Evolutionary conservation across 1,140 invertebrate species (phyloP).

Genomic region (Solenopsis fugax): DNA sequence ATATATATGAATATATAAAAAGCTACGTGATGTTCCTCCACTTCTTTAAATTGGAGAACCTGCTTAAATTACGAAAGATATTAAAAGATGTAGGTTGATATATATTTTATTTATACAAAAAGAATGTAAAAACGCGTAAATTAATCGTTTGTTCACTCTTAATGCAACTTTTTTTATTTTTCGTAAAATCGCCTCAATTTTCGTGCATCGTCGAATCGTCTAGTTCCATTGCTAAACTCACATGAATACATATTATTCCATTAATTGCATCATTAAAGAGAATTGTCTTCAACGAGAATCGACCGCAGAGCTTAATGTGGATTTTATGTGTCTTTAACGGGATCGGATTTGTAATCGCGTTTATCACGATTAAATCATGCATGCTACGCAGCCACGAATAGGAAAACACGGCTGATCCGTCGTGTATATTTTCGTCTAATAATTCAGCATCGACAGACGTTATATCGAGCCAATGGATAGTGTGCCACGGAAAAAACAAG

Average conservation of each 20-base stretch:
- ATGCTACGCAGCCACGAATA: conserved; percentile 5
- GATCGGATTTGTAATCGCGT: conserved; percentile 45
- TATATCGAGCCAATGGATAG: conserved; percentile 9
- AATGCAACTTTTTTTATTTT: not conserved
- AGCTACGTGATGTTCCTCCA: too few relatives aligned
- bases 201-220: not conserved
- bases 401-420: conserved; percentile 37
- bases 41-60: too few relatives aligned
- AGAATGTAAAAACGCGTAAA: not conserved
- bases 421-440: conserved; percentile 54
- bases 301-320: conserved; percentile 14
- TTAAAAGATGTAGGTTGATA: not conserved
- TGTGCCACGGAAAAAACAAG: not conserved
- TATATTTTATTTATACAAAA: not conserved
- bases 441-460: conserved; percentile 26
- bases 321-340: conserved; percentile 51
- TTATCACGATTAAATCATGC: conserved; percentile 50
- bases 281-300: conserved; percentile 21
- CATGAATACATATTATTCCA: conserved; percentile 18
- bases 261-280: conserved; percentile 26
- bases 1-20: too few relatives aligned
- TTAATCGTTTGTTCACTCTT: not conserved
- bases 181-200: not conserved
- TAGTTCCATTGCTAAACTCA: not conserved
- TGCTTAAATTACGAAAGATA: not conserved